Base-by-base conservation (phyloP, 2,888 invertebrate species). In the Tyria jacobaeae region DNA sequence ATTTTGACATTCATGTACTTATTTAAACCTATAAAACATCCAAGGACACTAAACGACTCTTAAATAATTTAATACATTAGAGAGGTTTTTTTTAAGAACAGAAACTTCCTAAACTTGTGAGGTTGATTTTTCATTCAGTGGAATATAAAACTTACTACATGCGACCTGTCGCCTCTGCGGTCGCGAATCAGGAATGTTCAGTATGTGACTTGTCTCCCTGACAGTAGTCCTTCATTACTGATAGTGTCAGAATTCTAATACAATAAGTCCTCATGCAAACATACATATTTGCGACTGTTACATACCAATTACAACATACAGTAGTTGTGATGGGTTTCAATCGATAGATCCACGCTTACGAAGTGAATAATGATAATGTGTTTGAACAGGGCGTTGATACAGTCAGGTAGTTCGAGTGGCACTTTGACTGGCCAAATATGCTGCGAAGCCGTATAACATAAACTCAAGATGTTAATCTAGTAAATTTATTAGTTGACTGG, bases 341-440 rank as follows among this genome's bases (percentile, higher is more conserved):
- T 74, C 70, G 71, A 74, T 76, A 61, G 56, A 74, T 48, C 66
- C 70, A 71, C 61, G 66, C 60, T 75, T 74, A 74, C 77, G 64
- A 75, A 75, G 74, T 75, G 68, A 31, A 31, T 31, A 3, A 74
- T 75, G 68, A 71, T 76, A 66, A 64, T 77, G 77, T 75, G 68
- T 75, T 75, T 77, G 75, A 74, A 61, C 75, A 66, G 64, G 35
- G 64, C 66, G 64, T 68, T 75, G 76, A 60, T 64, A 66, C 68
- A 70, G 77, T 66, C 71, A 76, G 74, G 76, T 73, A 63, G 73
- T 63, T 75, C 44, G 52, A 73, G 76, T 64, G 61, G 62, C 56
- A 73, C 73, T 73, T 73, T 74, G 56, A 44, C 57, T 17, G 60
- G 54, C 64, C 63, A 73, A 68, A 76, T 73, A 70, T 37, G 41